Conservation (phyloP, 2,113 vertebrate species). For the Corydoras maculifer region DNA sequence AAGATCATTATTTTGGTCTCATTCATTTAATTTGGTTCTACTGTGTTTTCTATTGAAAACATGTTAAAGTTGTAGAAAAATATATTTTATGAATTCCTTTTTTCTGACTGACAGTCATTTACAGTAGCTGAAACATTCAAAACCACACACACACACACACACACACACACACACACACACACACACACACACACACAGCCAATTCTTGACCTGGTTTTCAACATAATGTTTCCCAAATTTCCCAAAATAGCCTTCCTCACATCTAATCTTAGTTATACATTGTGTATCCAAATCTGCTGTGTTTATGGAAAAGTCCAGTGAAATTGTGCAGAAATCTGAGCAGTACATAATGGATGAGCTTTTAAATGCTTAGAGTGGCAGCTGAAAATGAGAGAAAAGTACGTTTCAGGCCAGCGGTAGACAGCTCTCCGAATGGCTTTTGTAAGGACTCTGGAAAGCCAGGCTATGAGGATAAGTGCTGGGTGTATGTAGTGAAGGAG, state of each 20-base stretch:
- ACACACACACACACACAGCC: conserved; percentile 1
- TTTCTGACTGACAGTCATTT: no score
- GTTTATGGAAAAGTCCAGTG: conserved; percentile 32
- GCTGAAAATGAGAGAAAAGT: conserved; percentile 27
- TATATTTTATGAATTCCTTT: no score
- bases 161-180: conserved; percentile 6
- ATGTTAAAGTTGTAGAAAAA: no score
- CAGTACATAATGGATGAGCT: conserved; percentile 29
- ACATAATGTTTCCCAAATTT: conserved; percentile 32
- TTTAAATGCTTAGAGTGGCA: conserved; percentile 31
- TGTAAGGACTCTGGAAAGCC: conserved; percentile 34
- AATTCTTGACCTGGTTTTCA: conserved; percentile 9
- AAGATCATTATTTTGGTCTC: no score
- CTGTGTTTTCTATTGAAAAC: no score
- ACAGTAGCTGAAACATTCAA: neutral
- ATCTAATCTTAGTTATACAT: conserved; percentile 15
- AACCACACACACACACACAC: conserved; percentile 1
- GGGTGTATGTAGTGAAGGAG: conserved; percentile 36
- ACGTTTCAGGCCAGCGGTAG: conserved; percentile 31
- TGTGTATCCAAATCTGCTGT: conserved; percentile 19
- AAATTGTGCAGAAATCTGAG: neutral
- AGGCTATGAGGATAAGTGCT: conserved; percentile 41
- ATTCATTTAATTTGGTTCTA: no score
- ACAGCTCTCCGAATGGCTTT: conserved; percentile 51
- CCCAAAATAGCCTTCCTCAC: conserved; percentile 2